Evolutionary conservation across 2,888 invertebrate genomes (phyloP).

Genomic region (Erpobdella octoculata): DNA sequence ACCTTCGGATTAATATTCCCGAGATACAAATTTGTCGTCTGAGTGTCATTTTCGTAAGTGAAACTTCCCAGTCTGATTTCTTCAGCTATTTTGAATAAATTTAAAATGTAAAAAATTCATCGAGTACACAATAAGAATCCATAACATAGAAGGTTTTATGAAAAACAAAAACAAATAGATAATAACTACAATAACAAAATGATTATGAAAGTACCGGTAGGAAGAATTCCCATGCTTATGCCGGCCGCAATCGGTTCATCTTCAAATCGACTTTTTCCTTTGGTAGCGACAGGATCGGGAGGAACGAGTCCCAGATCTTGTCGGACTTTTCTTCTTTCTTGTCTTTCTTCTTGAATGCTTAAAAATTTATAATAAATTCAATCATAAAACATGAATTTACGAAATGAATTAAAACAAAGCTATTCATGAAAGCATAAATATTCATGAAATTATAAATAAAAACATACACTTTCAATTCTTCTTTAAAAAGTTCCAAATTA

Average conservation of each 20-base stretch:
- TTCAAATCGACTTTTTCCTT: constrained; percentile 5
- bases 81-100: constrained; percentile 31
- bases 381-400: too few species aligned
- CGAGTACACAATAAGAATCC: neutral
- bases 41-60: constrained; percentile 69
- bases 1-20: constrained; percentile 95
- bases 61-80: constrained; percentile 35
- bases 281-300: constrained; percentile 12
- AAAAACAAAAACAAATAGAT: neutral
- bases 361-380: too few species aligned
- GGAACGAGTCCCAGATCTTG: constrained; percentile 31
- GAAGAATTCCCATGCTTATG: constrained; percentile 30
- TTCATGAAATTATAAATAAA: too few species aligned
- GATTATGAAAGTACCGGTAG: neutral
- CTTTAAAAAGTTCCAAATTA: constrained; percentile 93
- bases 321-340: constrained; percentile 78
- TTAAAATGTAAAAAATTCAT: neutral
- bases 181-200: neutral
- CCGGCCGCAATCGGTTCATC: constrained; percentile 33
- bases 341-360: constrained; percentile 93
- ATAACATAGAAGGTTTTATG: neutral
- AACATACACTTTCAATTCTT: constrained; percentile 82
- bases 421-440: too few species aligned
- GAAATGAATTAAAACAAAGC: too few species aligned
- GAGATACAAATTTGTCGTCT: constrained; percentile 92